phyloP scores from a whole-genome alignment of 2,888 invertebrate genomes.

The Lasioglossum figueresi region DNA sequence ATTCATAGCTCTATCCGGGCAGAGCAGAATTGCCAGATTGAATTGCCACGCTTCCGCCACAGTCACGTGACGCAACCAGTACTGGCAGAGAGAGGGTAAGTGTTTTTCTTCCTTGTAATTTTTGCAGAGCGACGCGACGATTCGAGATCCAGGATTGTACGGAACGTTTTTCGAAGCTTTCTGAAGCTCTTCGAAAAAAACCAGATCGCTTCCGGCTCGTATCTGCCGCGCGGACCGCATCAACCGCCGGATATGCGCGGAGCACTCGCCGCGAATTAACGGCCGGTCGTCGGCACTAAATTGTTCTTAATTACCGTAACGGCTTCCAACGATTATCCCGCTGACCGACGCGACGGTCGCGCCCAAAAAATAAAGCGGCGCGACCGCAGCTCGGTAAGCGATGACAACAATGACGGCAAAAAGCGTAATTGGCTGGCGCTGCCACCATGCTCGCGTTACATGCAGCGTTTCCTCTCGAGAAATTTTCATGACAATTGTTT shows the following conservation, averaged over 20 bases:
- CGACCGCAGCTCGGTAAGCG: constrained; percentile 13
- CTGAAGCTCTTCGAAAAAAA: neutral
- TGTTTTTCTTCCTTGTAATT: constrained; percentile 29
- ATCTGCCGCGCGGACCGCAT: constrained; percentile 51
- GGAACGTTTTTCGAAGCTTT: constrained; percentile 18
- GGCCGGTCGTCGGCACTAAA: constrained; percentile 59
- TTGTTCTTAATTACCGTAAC: constrained; percentile 61
- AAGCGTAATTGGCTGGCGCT: neutral
- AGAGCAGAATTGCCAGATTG: too few relatives aligned
- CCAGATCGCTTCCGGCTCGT: constrained; percentile 29
- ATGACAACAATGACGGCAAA: neutral
- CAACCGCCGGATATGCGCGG: constrained; percentile 43
- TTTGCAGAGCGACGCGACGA: constrained; percentile 5
- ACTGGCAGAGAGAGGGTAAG: too few relatives aligned
- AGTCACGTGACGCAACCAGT: neutral
- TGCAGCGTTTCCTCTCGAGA: neutral
- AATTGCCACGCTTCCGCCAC: too few relatives aligned
- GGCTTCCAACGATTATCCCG: constrained; percentile 30
- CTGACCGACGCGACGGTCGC: neutral
- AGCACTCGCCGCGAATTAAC: constrained; percentile 61
- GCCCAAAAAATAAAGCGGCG: neutral
- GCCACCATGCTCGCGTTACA: neutral
- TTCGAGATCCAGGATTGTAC: neutral
- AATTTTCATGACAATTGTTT: neutral
- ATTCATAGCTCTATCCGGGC: too few relatives aligned